Base-by-base conservation (phyloP, 2,888 invertebrate genomes). In the Boloria selene region DNA sequence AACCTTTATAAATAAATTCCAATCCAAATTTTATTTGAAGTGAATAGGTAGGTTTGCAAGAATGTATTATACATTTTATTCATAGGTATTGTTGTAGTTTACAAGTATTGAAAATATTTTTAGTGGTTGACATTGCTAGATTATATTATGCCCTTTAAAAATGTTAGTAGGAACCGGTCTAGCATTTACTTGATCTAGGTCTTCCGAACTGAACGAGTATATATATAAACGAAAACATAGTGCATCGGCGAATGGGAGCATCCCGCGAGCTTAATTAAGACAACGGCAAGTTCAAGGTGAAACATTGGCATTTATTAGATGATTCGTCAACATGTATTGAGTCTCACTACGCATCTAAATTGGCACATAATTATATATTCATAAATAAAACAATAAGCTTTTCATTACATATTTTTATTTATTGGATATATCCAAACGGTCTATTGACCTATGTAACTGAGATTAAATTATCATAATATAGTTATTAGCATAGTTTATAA, bases 251-350 rank as follows among this genome's bases (percentile, higher is more conserved):
- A 65, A 68, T 77, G 75, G 80, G 78, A 83, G 81, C 81, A 84
- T 81, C 85, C 80, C 79, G 84, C 84, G 79, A 79, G 81, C 77
- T 83, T 79, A 81, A 82, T 59, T 56, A 64, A 17, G 44, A 13
- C 56, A 47, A 38, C 52, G 79, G 77, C 84, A 90, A 87, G 92
- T 89, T 93, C 92, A 93, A 91, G 92, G 92, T 77, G 83, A 85
- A 82, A 76, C 92, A 79, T 90, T 92, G 92, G 83, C 91, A 93
- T 93, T 93, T 90, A 83, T 80, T 80, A 79, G 78, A 74, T 79
- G 83, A 89, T 90, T 85, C 88, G 87, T 90, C 90, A 90, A 87
- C 81, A 71, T 61, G 54, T 64, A 70, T 64, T 68, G 67, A 69
- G 68, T 73, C 65, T 63, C 61, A 55, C n/a, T 62, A 53, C 63